Base-by-base conservation (phyloP, 2,888 invertebrate species). In the Microctonus aethiopoides region DNA sequence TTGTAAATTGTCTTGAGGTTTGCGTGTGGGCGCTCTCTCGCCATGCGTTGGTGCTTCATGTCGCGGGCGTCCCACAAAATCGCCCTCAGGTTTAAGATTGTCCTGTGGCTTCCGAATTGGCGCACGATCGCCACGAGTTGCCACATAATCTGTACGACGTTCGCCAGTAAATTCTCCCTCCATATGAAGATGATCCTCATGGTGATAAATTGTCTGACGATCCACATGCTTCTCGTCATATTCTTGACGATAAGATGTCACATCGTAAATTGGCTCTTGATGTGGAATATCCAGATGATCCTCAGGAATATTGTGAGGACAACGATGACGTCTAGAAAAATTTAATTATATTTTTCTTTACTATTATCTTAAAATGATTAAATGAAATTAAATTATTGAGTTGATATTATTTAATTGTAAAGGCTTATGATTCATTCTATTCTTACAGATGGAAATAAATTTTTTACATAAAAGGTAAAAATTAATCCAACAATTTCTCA, bases 311-410 rank as follows among this genome's bases (percentile, higher is more conserved):
- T 90, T 91, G 87, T 94, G 95, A 77, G 93, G 91, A 87, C 95
- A 95, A 81, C 93, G 92, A 88, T 95, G 95, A 78, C 94, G 94
- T 85, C 95, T 95, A 87, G 1, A 89, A 89, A 22, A 69, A 41
- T 39, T 39, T 6, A 39, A 24, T 6, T 4, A 20, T 34, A 32
- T 16, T 34, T 36, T 34, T 34, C 7, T n/a, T 41, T 10, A 22
- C 20, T 60, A 36, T 20, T 60, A 16, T 20, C 10, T 6, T 22
- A 26, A 54, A 16, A 22, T 54, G 22, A 61, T 0, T n/a, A n/a
- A n/a, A 3, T 1, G 13, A 61, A n/a, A n/a, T n/a, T 34, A 39
- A 41, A 10, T 13, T 24, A 4, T 13, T 1, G 6, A 54, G 9
- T 1, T 11, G 9, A 13, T 11, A 24, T 0, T 5, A 24, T 54